phyloP scores from a whole-genome alignment of 2,113 vertebrate species.

The Scatophagus argus region DNA sequence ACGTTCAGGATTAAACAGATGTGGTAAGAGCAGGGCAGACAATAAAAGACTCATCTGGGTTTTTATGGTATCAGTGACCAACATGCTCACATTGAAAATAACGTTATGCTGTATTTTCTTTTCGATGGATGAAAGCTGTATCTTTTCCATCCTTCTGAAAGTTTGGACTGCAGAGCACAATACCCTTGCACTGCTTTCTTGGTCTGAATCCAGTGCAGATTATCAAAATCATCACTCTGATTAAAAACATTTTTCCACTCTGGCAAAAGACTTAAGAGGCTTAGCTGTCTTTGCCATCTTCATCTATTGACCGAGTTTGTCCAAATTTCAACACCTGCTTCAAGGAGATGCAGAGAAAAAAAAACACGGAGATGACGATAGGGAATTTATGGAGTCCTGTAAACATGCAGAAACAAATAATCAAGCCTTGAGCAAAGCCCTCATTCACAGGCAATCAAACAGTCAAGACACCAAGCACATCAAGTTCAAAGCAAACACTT shows the following conservation, averaged over 20 bases:
- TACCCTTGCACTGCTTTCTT: constrained; percentile 40
- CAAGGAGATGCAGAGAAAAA: constrained; percentile 27
- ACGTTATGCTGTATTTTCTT: constrained; percentile 35
- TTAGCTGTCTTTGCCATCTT: constrained; percentile 63
- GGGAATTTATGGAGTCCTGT: constrained; percentile 70
- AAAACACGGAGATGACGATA: constrained; percentile 52
- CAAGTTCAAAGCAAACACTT: constrained; percentile 72
- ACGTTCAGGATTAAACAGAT: constrained; percentile 76
- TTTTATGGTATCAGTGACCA: constrained; percentile 68
- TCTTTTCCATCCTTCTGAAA: constrained; percentile 24
- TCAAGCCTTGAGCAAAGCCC: constrained; percentile 45
- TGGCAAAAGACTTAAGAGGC: constrained; percentile 68
- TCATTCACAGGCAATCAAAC: constrained; percentile 53
- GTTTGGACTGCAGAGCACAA: constrained; percentile 29
- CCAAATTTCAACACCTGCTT: constrained; percentile 66
- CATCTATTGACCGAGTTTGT: constrained; percentile 53
- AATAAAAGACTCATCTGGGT: constrained; percentile 68
- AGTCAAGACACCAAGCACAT: constrained; percentile 35
- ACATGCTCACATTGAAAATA: constrained; percentile 54
- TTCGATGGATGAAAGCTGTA: constrained; percentile 5
- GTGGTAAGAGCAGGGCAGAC: constrained; percentile 60
- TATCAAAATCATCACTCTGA: constrained; percentile 70
- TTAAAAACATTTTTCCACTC: constrained; percentile 57
- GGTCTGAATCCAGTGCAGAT: constrained; percentile 66
- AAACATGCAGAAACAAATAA: constrained; percentile 70